Conservation (phyloP, 1,140 invertebrate genomes). For the Phortica variegata region DNA sequence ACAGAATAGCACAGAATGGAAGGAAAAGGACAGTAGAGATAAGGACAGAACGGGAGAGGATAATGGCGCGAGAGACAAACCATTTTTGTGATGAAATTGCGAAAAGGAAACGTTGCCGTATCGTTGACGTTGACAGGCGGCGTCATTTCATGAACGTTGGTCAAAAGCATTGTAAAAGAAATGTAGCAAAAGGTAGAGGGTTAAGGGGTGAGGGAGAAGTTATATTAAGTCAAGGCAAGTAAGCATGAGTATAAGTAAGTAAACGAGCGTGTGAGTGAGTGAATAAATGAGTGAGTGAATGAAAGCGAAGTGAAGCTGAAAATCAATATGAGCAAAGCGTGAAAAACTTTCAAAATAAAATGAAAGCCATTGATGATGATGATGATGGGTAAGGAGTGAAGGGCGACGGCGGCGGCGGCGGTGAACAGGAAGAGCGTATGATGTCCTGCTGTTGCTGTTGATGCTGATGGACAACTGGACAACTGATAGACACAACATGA, state of each 20-base stretch:
- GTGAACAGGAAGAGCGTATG: constrained; percentile 8
- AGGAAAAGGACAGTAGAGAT: constrained; percentile 14
- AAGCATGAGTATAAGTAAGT: too few species aligned
- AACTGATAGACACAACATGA: constrained; percentile 24
- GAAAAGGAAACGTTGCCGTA: constrained; percentile 40
- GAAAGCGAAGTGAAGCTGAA: constrained; percentile 23
- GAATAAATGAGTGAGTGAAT: too few species aligned
- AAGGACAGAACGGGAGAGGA: constrained; percentile 5
- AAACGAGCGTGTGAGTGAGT: too few species aligned
- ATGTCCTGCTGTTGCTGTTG: neutral
- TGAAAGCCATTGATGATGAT: neutral
- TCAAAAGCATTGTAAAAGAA: too few species aligned
- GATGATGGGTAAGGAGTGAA: too few species aligned
- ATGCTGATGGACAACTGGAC: constrained; percentile 9
- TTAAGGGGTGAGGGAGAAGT: constrained; percentile 7
- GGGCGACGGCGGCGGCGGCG: neutral
- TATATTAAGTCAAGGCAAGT: too few species aligned
- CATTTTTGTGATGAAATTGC: constrained; percentile 45
- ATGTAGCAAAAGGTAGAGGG: constrained; percentile 14
- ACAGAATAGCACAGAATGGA: constrained; percentile 3
- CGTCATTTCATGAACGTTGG: too few species aligned
- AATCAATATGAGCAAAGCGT: constrained; percentile 46
- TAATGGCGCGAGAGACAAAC: constrained; percentile 23
- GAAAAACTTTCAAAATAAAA: neutral
- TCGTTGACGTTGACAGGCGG: too few species aligned